Evolutionary conservation across 2,797 vertebrate genomes (phyloP).

Genomic region (Benthosema pterotum): DNA sequence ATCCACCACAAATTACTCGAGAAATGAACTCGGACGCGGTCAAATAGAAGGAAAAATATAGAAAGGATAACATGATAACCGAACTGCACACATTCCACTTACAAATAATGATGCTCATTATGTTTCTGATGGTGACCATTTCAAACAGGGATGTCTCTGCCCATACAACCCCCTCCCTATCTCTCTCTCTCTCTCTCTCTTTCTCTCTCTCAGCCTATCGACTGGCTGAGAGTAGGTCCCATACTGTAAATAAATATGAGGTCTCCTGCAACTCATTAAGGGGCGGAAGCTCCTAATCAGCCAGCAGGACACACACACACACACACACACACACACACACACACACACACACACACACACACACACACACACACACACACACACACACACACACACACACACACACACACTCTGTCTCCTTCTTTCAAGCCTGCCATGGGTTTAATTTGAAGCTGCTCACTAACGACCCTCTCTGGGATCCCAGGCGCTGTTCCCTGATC

Average conservation of each 20-base stretch:
- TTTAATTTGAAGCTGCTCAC: constrained; percentile 60
- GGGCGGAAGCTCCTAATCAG: constrained; percentile 57
- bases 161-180: not conserved
- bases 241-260: constrained; percentile 51
- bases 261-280: constrained; percentile 51
- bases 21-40: no score
- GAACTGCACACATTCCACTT: no score
- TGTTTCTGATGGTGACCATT: not conserved
- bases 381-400: not conserved
- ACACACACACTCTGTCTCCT: not conserved
- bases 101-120: no score
- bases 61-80: no score
- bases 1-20: no score
- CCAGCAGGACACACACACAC: not conserved
- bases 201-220: not conserved
- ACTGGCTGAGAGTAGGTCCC: constrained; percentile 21
- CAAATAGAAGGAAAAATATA: no score
- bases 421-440: constrained; percentile 30
- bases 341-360: no score
- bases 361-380: no score
- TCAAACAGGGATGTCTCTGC: constrained; percentile 3
- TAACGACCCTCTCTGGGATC: constrained; percentile 66
- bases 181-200: not conserved
- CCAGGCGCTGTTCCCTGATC: constrained; percentile 37
- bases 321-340: no score